Evolutionary conservation across 2,888 invertebrate genomes (phyloP).

Genomic region (Conops quadrifasciatus): DNA sequence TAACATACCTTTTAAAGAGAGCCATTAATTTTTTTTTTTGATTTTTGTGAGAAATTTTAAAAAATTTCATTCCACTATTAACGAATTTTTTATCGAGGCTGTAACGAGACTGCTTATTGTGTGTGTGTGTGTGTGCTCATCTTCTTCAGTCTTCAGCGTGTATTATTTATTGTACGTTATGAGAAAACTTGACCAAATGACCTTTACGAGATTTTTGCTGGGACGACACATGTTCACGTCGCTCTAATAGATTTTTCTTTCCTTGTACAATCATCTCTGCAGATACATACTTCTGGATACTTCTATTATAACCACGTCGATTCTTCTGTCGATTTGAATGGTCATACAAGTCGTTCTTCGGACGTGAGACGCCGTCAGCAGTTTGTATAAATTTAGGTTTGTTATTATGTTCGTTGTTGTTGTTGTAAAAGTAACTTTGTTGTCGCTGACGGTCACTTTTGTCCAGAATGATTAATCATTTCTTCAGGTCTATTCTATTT

Average conservation of each 20-base stretch:
- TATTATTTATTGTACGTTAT: not conserved
- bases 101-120: too few species aligned
- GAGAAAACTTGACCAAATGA: constrained; percentile 15
- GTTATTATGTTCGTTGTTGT: constrained; percentile 26
- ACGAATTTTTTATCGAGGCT: constrained; percentile 6
- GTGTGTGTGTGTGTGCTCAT: too few species aligned
- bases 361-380: not conserved
- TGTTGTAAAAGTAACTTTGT: constrained; percentile 35
- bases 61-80: too few species aligned
- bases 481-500: constrained; percentile 31
- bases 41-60: too few species aligned
- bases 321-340: too few species aligned
- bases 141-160: too few species aligned
- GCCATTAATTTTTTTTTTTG: too few species aligned
- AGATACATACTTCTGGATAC: too few species aligned
- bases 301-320: too few species aligned
- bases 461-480: constrained; percentile 38
- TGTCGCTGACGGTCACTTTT: constrained; percentile 31
- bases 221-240: constrained; percentile 14
- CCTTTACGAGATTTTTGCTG: constrained; percentile 26
- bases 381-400: too few species aligned
- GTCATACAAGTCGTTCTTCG: too few species aligned
- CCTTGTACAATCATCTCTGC: not conserved
- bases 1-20: too few species aligned
- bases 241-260: not conserved